Conservation (phyloP, 2,113 vertebrate species). For the Meleagris gallopavo region DNA sequence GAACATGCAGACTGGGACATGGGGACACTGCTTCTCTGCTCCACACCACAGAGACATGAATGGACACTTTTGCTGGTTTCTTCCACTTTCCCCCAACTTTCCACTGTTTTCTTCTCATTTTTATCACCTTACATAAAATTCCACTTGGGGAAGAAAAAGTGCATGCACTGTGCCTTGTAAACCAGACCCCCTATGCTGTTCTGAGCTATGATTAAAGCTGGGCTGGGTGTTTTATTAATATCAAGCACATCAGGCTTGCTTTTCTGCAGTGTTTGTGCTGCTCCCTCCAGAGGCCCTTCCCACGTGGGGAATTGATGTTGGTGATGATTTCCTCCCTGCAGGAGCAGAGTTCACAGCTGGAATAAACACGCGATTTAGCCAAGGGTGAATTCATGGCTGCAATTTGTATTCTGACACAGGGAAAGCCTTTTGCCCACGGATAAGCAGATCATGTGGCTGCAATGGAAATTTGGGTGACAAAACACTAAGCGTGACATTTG, state of each 20-base stretch:
- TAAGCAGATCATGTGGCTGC: background rate
- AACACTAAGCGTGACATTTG: background rate
- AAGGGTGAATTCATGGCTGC: background rate
- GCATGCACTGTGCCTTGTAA: background rate
- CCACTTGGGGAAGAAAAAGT: background rate
- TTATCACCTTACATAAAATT: conserved; percentile 14
- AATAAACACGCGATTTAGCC: conserved; percentile 12
- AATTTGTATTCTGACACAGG: background rate
- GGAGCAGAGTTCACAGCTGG: background rate
- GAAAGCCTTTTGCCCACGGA: background rate
- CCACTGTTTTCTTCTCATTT: background rate
- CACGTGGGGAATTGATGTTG: background rate
- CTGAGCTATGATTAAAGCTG: background rate
- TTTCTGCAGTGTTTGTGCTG: background rate
- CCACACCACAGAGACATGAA: rapidly evolving
- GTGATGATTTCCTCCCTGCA: conserved; percentile 33
- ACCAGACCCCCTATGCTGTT: background rate
- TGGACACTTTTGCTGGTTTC: background rate
- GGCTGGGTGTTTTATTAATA: conserved; percentile 20
- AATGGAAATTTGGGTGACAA: background rate
- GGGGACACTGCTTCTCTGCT: background rate
- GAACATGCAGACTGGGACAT: background rate
- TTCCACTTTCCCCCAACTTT: background rate
- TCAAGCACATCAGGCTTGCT: background rate
- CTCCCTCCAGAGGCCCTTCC: background rate